Base-by-base conservation (phyloP, 2,797 vertebrate species). In the Spinus pinus region DNA sequence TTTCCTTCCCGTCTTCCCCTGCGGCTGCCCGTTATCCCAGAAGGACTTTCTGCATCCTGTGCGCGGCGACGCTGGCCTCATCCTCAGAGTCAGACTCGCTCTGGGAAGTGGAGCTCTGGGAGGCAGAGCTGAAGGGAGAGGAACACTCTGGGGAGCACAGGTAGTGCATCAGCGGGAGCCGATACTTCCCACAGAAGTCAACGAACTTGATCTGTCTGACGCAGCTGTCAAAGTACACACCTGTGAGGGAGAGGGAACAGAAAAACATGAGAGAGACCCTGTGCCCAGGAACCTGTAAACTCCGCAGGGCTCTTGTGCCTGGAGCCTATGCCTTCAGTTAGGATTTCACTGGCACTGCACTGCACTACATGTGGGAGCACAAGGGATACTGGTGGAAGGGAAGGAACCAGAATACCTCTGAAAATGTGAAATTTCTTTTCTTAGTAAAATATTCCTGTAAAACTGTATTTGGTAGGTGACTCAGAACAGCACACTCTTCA, bases 131-230 rank as follows among this genome's bases (percentile, higher is more conserved):
- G 96, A 98, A 99, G 17, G 99, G 99, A 41, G 98, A 98, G 33
- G 98, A 98, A 73, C 98, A 98, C 28, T 98, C 98, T 1, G 98
- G 98, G 41, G 99, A 99, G 98, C 99, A 99, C 97, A 99, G 98
- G 98, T 99, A 99, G 98, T 99, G 99, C 99, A 99, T 99, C 96
- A 99, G 98, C 1, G 99, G 99, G 64, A 99, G 98, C 14, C 99
- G 99, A 56, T 99, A 99, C 97, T 99, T 99, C 65, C 99, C 99
- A 47, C 99, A 99, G 97, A 99, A 99, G 98, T 99, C 99, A 96
- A 99, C 99, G 19, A 99, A 99, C 97, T 99, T 99, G 97, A 99
- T 99, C 53, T 99, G 99, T 71, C 99, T 98, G 96, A 99, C 99
- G 10, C 99, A 99, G n/a, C 99, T 99, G 97, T 99, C 99, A 37